phyloP scores from a whole-genome alignment of 2,888 invertebrate genomes.

The Philereme vetulata region DNA sequence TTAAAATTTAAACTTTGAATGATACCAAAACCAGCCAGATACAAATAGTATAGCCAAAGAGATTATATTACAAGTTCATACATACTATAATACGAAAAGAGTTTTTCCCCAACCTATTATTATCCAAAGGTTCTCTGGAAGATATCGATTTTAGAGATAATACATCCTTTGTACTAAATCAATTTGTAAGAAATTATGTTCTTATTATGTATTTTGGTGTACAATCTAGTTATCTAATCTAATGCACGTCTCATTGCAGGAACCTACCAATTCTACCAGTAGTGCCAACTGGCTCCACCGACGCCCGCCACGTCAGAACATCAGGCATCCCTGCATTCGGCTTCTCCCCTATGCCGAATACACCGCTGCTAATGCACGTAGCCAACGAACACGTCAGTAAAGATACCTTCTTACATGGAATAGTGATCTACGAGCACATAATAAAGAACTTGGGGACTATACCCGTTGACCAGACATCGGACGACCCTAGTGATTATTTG shows the following conservation, averaged over 20 bases:
- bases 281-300: conserved; percentile 91
- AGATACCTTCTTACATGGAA: conserved; percentile 87
- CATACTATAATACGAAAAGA: no score
- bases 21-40: no score
- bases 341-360: conserved; percentile 93
- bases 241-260: conserved; percentile 64
- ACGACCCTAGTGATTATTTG: conserved; percentile 21
- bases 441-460: conserved; percentile 32
- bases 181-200: no score
- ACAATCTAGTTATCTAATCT: no score
- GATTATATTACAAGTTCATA: no score
- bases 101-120: no score
- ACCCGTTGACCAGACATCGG: conserved; percentile 5
- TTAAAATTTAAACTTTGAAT: no score
- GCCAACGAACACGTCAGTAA: conserved; percentile 91
- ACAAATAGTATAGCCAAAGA: no score
- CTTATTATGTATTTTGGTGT: no score
- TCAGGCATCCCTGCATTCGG: conserved; percentile 90
- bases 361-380: conserved; percentile 90
- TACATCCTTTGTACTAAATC: no score
- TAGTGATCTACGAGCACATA: conserved; percentile 87
- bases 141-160: no score
- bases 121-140: no score
- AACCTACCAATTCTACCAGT: conserved; percentile 82
- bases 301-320: conserved; percentile 90